Evolutionary conservation across 2,797 vertebrate species (phyloP).

Genomic region (Lithobates sylvaticus): DNA sequence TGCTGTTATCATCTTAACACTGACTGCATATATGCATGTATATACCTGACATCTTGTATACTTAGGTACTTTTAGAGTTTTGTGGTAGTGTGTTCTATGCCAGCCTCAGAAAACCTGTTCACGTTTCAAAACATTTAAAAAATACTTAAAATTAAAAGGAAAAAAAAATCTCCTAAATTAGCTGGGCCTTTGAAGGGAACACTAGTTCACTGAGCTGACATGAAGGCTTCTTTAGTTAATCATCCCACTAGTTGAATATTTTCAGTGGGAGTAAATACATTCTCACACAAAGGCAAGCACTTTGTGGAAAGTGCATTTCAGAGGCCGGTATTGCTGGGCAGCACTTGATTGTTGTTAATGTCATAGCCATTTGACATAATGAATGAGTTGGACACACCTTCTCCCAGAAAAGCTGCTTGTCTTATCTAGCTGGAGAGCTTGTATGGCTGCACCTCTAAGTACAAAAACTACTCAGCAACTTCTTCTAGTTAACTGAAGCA

Average conservation of each 20-base stretch:
- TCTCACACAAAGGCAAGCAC: constrained; percentile 41
- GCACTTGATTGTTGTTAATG: constrained; percentile 85
- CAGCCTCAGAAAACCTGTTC: too few species aligned
- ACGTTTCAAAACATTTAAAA: background rate
- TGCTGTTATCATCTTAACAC: too few species aligned
- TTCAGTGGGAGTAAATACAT: constrained; percentile 11
- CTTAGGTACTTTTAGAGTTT: too few species aligned
- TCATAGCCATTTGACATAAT: constrained; percentile 89
- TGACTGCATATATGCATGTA: too few species aligned
- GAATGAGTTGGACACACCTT: constrained; percentile 92
- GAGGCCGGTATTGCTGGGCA: constrained; percentile 78
- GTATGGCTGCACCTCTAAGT: constrained; percentile 69
- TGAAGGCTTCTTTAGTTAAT: background rate
- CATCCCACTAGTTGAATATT: background rate
- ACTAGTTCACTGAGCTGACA: background rate
- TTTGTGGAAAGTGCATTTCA: constrained; percentile 76
- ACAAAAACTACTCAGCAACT: constrained; percentile 6
- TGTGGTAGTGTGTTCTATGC: too few species aligned
- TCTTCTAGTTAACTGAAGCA: background rate
- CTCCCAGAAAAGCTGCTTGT: constrained; percentile 77
- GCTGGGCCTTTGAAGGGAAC: background rate
- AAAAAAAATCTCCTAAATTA: background rate
- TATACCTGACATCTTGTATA: too few species aligned
- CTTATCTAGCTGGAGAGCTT: constrained; percentile 82
- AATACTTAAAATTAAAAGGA: background rate